Evolutionary conservation across 1,140 invertebrate genomes (phyloP), one percentile per base, ranked within the genome.

Genomic region (Cataglyphis hispanica): DNA sequence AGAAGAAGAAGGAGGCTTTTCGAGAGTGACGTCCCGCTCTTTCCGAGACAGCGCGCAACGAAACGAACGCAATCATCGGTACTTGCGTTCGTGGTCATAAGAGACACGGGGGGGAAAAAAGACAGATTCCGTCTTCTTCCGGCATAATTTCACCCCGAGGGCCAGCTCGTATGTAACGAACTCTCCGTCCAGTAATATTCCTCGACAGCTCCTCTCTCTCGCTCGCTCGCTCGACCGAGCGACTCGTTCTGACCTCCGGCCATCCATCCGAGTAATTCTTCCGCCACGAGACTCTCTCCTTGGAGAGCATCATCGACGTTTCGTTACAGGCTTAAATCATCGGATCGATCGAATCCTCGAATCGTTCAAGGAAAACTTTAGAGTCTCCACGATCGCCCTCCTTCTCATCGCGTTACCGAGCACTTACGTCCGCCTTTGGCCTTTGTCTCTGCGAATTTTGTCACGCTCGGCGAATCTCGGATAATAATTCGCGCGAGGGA

Each of bases 221-320:
- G 56, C 88, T 76, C 88, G 87, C 88, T 86, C 86, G 90, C 90
- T 92, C n/a, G 87, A 89, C 87, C 89, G 90, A 86, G 60, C 89
- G 90, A 91, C 90, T 92, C 87, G 87, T 85, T 91, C 88, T 92
- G 92, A 91, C 91, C 92, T 89, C 90, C 88, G 89, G 86, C 87
- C 88, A 90, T 90, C 91, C 84, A 86, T 92, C 60, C 64, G 64
- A 50, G 46, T 80, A 80, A 91, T 92, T 91, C 91, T 91, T 92
- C 89, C 91, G 86, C 87, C 86, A 83, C 89, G 89, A 91, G 91
- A 89, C 87, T 88, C 91, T 92, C 34, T 64, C 58, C 77, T 50
- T 34, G 31, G 25, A 80, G 64, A 80, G 64, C 50, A 53, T 70
- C 64, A 56, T 80, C 63, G 64, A 56, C 66, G 64, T 34, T 25